phyloP scores from a whole-genome alignment of 64 coral and sea anemone species.

The Actinia equina region DNA sequence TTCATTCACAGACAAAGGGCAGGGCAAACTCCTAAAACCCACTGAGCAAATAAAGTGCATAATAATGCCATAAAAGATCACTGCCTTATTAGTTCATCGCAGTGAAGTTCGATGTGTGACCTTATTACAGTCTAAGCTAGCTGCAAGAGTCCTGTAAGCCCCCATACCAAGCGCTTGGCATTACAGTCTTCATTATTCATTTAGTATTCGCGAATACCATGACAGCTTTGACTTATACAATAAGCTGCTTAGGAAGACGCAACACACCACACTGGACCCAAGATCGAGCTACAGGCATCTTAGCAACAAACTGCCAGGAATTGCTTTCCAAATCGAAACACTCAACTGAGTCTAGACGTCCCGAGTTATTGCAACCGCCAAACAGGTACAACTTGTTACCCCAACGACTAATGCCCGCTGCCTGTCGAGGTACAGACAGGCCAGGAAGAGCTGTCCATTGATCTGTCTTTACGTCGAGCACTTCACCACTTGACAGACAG shows the following conservation, averaged over 20 bases:
- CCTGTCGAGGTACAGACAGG: constrained; percentile 38
- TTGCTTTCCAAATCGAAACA: constrained; percentile 38
- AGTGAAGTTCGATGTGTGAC: too few species aligned
- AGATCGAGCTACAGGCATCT: constrained; percentile 44
- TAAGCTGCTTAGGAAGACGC: constrained; percentile 42
- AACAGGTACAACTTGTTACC: constrained; percentile 44
- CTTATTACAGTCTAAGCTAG: too few species aligned
- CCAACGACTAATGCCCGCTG: constrained; percentile 27
- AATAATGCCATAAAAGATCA: too few species aligned
- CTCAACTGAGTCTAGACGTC: constrained; percentile 41
- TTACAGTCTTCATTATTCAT: too few species aligned
- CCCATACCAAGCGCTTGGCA: too few species aligned
- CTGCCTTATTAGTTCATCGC: too few species aligned
- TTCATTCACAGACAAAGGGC: too few species aligned
- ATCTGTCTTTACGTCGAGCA: constrained; percentile 29
- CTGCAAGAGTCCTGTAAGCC: too few species aligned
- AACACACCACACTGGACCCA: constrained; percentile 59
- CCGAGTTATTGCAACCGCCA: constrained; percentile 60
- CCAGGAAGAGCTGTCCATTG: constrained; percentile 46
- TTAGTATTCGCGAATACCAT: too few species aligned
- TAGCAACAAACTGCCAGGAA: constrained; percentile 24
- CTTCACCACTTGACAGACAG: constrained; percentile 42
- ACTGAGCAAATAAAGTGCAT: too few species aligned
- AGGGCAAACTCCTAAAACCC: too few species aligned
- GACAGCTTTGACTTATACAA: background rate